A percentile compares a stretch with the other conserved stretches of the same genome.
Evolutionary conservation across 2,113 vertebrate genomes (phyloP).

Genomic region (Stercorarius parasiticus): DNA sequence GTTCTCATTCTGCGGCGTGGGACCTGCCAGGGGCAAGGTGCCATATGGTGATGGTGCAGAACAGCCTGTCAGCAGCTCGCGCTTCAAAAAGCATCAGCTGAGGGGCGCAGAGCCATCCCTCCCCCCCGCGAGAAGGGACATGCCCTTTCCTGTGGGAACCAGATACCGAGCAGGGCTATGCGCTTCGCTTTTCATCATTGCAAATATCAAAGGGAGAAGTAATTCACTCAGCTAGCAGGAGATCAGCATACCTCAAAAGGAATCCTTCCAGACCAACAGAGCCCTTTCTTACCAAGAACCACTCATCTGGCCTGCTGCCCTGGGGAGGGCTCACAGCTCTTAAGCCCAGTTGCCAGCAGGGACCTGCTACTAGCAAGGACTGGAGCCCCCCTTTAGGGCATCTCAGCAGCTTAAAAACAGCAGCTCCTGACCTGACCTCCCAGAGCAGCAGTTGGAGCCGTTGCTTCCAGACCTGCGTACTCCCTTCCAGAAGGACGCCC

Average conservation of each 20-base stretch:
- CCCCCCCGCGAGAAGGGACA: neutral
- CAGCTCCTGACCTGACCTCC: neutral
- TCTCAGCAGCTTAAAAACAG: neutral
- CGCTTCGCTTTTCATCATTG: neutral
- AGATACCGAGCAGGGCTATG: neutral
- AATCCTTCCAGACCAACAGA: rapidly evolving
- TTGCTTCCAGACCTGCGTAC: neutral
- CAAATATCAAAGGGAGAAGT: neutral
- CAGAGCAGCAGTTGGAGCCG: neutral
- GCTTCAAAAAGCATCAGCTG: neutral
- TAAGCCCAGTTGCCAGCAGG: neutral
- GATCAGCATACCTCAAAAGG: neutral
- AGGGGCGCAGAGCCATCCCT: neutral
- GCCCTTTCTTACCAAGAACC: neutral
- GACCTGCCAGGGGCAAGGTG: neutral
- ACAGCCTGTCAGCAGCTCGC: neutral
- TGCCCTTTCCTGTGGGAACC: neutral
- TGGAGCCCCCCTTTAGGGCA: neutral
- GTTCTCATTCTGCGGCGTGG: neutral
- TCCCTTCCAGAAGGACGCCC: neutral
- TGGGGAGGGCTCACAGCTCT: neutral
- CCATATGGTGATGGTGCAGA: neutral
- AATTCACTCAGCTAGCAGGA: neutral
- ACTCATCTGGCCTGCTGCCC: neutral
- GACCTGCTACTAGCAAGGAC: neutral